Evolutionary conservation across 2,113 vertebrate species (phyloP).

Genomic region (Turnix velox): DNA sequence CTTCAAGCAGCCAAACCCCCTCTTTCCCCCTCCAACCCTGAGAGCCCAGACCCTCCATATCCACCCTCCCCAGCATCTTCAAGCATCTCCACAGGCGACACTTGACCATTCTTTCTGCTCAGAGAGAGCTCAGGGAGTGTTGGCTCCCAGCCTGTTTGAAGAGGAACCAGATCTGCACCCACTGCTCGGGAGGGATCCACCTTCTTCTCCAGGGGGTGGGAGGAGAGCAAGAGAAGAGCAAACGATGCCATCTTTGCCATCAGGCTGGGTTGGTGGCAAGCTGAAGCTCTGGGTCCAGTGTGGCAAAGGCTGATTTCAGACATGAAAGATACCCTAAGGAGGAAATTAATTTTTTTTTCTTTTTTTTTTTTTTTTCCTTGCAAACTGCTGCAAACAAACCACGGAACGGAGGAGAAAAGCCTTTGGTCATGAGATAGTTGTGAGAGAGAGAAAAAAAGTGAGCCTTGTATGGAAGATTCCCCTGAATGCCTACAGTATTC

Average conservation of each 20-base stretch:
- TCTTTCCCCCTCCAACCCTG: neutral
- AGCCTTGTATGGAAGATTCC: conserved; percentile 57
- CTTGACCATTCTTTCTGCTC: neutral
- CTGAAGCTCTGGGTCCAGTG: conserved; percentile 47
- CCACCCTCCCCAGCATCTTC: conserved; percentile 35
- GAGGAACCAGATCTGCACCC: neutral
- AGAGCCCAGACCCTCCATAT: neutral
- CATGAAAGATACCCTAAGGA: conserved; percentile 26
- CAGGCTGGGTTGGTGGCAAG: neutral
- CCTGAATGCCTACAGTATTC: conserved; percentile 64
- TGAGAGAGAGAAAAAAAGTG: conserved; percentile 52
- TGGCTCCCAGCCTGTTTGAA: neutral
- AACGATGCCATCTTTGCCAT: neutral
- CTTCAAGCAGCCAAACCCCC: conserved; percentile 13
- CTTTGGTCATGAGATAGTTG: conserved; percentile 65
- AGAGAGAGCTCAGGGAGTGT: neutral
- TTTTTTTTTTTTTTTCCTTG: neutral
- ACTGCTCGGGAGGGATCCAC: neutral
- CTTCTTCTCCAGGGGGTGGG: neutral
- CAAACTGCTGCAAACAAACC: conserved; percentile 57
- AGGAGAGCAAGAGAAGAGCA: neutral
- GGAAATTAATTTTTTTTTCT: neutral
- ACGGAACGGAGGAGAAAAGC: conserved; percentile 41
- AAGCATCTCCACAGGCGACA: conserved; percentile 50
- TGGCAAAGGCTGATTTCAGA: conserved; percentile 30